Conservation (phyloP, 1,140 invertebrate genomes). For the Zaprionus taronus region DNA sequence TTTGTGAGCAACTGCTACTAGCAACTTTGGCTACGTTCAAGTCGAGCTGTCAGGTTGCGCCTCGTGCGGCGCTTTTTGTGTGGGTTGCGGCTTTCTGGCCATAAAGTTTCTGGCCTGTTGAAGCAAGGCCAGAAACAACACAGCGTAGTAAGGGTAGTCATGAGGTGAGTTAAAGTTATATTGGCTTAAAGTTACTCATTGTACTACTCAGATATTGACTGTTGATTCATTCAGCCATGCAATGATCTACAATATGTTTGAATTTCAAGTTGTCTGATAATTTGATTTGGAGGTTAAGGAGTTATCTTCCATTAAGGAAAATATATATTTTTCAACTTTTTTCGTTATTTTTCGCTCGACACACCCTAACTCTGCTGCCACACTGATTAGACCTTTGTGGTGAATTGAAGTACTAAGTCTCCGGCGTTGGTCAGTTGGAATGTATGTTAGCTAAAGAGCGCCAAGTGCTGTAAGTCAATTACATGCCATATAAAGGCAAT, state of each 20-base stretch:
- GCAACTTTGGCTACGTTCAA: slow-evolving; percentile 76
- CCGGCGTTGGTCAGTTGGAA: slow-evolving; percentile 35
- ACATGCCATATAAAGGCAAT: slow-evolving; percentile 67
- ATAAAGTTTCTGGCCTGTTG: slow-evolving; percentile 75
- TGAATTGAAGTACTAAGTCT: slow-evolving; percentile 26
- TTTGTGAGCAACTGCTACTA: slow-evolving; percentile 51
- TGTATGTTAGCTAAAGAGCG: slow-evolving; percentile 66
- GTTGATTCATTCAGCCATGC: neutral
- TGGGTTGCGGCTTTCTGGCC: slow-evolving; percentile 72
- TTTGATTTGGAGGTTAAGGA: neutral
- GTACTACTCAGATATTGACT: neutral
- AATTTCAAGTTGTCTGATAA: neutral
- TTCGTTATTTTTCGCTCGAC: neutral
- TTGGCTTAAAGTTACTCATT: neutral
- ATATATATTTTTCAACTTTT: neutral
- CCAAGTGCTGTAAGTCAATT: slow-evolving; percentile 78
- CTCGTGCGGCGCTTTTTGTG: slow-evolving; percentile 43
- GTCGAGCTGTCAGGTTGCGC: slow-evolving; percentile 70
- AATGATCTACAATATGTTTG: too few relatives aligned
- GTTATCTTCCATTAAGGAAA: neutral
- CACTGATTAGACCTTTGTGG: slow-evolving; percentile 28
- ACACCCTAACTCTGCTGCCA: slow-evolving; percentile 30
- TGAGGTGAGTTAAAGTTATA: neutral
- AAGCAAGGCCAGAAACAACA: slow-evolving; percentile 51
- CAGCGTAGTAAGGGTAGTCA: slow-evolving; percentile 42